Percentiles rank a stretch among this genome's conserved stretches.
These are phyloP conservation scores for Physella acuta DNA, from an alignment of 1,140 invertebrate species.

Conservation along the genomic window DNA sequence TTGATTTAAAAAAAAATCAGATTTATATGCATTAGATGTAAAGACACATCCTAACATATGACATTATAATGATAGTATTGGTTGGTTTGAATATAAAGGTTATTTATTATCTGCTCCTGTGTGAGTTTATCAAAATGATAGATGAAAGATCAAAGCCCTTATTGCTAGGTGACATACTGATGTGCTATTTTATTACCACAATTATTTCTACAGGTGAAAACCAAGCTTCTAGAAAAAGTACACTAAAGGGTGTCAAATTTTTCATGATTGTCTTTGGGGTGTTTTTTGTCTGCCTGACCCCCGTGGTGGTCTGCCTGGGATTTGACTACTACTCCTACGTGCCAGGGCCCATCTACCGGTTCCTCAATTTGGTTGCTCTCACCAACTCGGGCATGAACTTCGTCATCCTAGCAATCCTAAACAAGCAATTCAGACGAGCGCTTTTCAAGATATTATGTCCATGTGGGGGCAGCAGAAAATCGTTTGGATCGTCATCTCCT, in stretches of 20 bases:
- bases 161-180: too few species aligned
- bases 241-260: constrained; percentile 17
- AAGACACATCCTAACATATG: too few species aligned
- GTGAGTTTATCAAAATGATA: too few species aligned
- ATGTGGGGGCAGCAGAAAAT: too few species aligned
- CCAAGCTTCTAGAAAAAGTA: background rate
- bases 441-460: constrained; percentile 9
- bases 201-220: background rate
- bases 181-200: too few species aligned
- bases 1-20: too few species aligned
- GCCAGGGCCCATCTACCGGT: background rate
- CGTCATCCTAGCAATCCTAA: constrained; percentile 15
- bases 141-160: too few species aligned
- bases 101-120: too few species aligned
- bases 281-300: constrained; percentile 20
- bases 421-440: constrained; percentile 9
- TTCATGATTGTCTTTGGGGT: constrained; percentile 24
- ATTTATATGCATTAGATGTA: too few species aligned
- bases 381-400: constrained; percentile 26
- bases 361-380: constrained; percentile 1
- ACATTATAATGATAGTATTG: too few species aligned
- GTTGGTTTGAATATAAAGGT: too few species aligned
- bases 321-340: background rate
- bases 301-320: background rate
- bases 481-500: too few species aligned